These are phyloP conservation scores for Petaurus breviceps DNA, from an alignment of 2,113 vertebrate genomes.

Conservation along the genomic window DNA sequence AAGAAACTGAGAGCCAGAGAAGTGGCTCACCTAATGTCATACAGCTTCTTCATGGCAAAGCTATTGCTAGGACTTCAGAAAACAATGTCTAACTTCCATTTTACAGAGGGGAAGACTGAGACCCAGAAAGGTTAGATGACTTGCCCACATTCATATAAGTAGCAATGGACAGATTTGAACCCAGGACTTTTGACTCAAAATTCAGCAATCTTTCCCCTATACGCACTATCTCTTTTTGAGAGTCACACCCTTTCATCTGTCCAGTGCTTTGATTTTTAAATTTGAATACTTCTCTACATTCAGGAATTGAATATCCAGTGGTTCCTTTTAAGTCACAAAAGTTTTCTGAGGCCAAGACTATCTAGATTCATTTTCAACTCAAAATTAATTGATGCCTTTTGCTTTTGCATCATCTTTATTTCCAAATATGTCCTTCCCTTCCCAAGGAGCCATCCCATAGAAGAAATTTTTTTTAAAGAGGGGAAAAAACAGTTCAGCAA, in stretches of 20 bases:
- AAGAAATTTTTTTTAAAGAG: background rate
- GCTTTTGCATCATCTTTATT: background rate
- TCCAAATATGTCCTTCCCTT: background rate
- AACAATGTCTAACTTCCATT: background rate
- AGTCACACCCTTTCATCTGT: background rate
- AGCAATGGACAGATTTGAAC: background rate
- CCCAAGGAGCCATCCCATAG: background rate
- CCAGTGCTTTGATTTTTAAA: background rate
- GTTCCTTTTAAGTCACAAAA: background rate
- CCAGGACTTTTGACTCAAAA: background rate
- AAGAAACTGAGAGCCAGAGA: background rate
- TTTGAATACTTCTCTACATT: background rate
- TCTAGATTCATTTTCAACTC: background rate
- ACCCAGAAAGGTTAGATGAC: background rate
- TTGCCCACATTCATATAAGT: background rate
- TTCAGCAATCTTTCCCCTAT: background rate
- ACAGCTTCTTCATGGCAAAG: background rate
- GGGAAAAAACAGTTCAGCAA: background rate
- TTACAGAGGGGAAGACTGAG: constrained; percentile 11
- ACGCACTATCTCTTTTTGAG: background rate
- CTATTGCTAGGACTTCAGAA: background rate
- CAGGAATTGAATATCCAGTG: background rate
- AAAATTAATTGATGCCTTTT: background rate
- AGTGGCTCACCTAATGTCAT: background rate
- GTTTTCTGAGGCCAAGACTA: background rate